Conservation (phyloP, 2,113 vertebrate species). For the Arothron firmamentum region DNA sequence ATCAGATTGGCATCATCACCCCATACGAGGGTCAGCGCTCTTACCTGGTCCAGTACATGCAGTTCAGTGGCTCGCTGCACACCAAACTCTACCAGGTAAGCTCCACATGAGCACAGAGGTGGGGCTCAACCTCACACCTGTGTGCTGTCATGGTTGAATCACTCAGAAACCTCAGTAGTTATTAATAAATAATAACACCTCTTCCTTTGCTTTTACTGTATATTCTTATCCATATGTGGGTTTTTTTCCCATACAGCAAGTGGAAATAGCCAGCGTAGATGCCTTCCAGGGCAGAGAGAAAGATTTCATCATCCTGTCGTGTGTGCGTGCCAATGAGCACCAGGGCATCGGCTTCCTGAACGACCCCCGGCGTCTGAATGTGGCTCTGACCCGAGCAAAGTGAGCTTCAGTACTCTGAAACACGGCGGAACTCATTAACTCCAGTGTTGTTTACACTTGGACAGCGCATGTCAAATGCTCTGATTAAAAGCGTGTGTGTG, state of each 20-base stretch:
- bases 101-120: background rate
- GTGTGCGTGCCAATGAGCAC: conserved; percentile 95
- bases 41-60: conserved; percentile 99
- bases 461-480: background rate
- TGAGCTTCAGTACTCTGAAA: conserved; percentile 36
- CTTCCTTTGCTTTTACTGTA: background rate
- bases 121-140: background rate
- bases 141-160: background rate
- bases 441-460: no score
- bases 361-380: conserved; percentile 94
- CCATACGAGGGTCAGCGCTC: conserved; percentile 96
- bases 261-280: conserved; percentile 97
- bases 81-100: conserved; percentile 98
- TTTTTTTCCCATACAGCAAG: conserved; percentile 77
- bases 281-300: conserved; percentile 98
- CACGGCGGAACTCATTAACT: no score
- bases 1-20: conserved; percentile 98
- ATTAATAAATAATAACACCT: background rate
- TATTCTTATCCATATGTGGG: background rate
- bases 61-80: conserved; percentile 97
- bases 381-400: conserved; percentile 95
- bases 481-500: background rate
- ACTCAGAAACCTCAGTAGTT: no score
- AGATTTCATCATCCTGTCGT: conserved; percentile 98
- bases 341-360: conserved; percentile 98